Percentiles rank a stretch among this genome's conserved stretches.
phyloP scores from a whole-genome alignment of 37 sponge, comb jelly and placozoan genomes.

The Petrosia ficiformis region DNA sequence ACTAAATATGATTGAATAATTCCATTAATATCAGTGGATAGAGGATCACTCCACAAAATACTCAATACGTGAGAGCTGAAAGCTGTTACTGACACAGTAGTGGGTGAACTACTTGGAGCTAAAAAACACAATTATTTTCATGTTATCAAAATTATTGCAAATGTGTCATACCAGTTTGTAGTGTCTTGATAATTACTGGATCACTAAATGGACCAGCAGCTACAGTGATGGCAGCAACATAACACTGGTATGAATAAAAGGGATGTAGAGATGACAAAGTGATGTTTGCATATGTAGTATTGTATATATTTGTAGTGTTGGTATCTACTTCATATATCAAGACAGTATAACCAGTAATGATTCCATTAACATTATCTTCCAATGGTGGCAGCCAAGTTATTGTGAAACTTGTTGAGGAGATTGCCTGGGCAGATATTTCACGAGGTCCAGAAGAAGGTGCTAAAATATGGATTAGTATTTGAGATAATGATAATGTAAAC shows the following conservation, averaged over 20 bases:
- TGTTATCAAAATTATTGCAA: neutral
- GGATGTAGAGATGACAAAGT: neutral
- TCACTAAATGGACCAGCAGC: neutral
- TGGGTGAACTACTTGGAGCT: conserved; percentile 30
- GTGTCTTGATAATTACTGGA: neutral
- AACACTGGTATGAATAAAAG: neutral
- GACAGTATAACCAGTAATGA: neutral
- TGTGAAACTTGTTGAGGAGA: neutral
- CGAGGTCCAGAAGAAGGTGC: neutral
- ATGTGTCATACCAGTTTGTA: conserved; percentile 2
- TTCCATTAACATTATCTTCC: neutral
- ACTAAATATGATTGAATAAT: conserved; percentile 7
- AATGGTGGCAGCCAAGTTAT: neutral
- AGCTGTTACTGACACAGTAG: neutral
- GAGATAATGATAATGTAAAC: too few species aligned
- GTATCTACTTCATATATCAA: neutral
- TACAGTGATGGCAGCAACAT: conserved; percentile 6
- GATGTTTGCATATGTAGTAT: neutral
- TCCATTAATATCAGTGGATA: conserved; percentile 15
- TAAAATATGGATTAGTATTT: neutral
- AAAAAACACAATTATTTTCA: neutral
- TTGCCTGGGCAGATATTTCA: neutral
- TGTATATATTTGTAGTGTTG: neutral
- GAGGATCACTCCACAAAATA: conserved; percentile 21
- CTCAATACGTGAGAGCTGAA: conserved; percentile 5